These are phyloP conservation scores for Anthopleura sola DNA, from an alignment of 64 coral and sea anemone species.

Conservation along the genomic window DNA sequence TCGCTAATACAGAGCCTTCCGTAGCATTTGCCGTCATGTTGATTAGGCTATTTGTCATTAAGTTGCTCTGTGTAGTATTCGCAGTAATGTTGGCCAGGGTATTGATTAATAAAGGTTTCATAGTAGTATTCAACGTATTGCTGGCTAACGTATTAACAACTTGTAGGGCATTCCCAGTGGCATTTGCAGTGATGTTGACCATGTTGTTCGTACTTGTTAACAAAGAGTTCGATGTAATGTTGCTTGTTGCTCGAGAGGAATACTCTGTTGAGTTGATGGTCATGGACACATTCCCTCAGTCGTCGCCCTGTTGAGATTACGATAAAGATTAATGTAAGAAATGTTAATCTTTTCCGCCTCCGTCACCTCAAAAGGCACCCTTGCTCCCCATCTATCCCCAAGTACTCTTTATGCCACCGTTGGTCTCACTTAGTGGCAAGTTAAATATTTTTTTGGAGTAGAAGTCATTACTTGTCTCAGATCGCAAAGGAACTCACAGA, in stretches of 20 bases:
- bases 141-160: neutral
- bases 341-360: neutral
- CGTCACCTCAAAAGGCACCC: neutral
- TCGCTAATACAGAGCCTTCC: neutral
- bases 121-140: neutral
- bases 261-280: neutral
- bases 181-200: neutral
- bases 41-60: neutral
- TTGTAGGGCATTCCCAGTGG: neutral
- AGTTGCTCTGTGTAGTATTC: neutral
- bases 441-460: too few species aligned
- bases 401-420: neutral
- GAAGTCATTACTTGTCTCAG: neutral
- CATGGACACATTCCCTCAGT: neutral
- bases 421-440: neutral
- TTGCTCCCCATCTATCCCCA: neutral
- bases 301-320: slow-evolving; percentile 11
- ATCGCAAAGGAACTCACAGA: neutral
- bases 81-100: neutral
- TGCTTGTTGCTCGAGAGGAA: neutral
- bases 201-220: neutral
- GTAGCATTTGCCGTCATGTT: neutral
- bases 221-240: neutral
- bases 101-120: neutral
- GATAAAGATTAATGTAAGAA: neutral